phyloP scores from a whole-genome alignment of 2,888 invertebrate genomes.

The Cerastis rubricosa region DNA sequence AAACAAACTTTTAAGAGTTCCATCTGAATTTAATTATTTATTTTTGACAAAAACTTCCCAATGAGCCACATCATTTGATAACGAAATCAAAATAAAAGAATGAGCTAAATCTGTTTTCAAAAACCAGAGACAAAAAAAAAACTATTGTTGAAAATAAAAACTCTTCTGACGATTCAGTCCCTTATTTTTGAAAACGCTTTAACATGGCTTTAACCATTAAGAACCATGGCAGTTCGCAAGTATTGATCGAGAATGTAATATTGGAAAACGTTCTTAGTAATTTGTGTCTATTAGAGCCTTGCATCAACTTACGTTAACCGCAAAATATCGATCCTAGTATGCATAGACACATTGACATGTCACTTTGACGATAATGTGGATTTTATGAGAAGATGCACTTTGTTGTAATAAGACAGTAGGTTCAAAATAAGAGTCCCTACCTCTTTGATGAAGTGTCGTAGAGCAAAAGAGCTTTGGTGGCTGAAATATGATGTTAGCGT shows the following conservation, averaged over 20 bases:
- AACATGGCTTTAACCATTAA: neutral
- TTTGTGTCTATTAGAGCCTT: conserved; percentile 35
- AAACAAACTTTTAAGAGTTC: neutral
- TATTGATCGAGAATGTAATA: conserved; percentile 45
- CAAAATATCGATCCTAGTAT: conserved; percentile 42
- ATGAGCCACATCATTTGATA: neutral
- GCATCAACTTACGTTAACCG: conserved; percentile 23
- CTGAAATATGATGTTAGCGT: neutral
- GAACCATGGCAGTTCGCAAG: neutral
- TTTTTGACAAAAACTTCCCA: neutral
- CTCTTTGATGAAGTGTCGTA: neutral
- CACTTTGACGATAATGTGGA: conserved; percentile 20
- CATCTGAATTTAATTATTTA: neutral
- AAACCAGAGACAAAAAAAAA: neutral
- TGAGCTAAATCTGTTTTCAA: neutral
- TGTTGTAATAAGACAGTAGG: neutral
- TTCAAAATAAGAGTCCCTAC: neutral
- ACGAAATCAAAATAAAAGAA: neutral
- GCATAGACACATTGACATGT: conserved; percentile 9
- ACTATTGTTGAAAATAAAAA: neutral
- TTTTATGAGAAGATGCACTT: conserved; percentile 20
- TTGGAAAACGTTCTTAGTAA: conserved; percentile 37
- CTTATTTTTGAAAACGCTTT: neutral
- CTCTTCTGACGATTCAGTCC: neutral
- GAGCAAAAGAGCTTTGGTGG: neutral